Evolutionary conservation across 2,888 invertebrate species (phyloP), one percentile per base, ranked within the genome.

Genomic region (Ischnus inquisitorius): DNA sequence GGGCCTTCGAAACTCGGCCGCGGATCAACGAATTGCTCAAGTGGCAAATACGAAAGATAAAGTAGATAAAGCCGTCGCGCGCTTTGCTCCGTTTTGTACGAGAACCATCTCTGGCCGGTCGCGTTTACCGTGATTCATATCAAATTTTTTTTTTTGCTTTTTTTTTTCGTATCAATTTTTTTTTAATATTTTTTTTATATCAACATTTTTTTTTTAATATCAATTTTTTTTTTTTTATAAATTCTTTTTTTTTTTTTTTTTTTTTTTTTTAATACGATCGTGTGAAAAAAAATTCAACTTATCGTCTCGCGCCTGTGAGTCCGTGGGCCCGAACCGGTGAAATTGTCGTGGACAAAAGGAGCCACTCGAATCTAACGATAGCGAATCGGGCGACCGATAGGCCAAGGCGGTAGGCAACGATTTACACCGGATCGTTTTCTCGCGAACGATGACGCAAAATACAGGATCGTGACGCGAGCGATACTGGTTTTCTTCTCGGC

Each of bases 21-120:
- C 65, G 34, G 77, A 85, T 77, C 76, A 81, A 81, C 60, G 75
- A 83, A 85, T 86, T 85, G 83, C 77, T 69, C 79, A 78, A 82
- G 85, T 82, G 83, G 84, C 82, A 85, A 80, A 80, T 84, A 84
- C 48, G 19, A 78, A 57, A 77, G 84, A 84, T 84, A 84, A 84
- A 74, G 48, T 48, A 82, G 85, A 85, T 85, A 85, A 85, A 81
- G 25, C 48, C n/a, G 34, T 57, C 51, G 46, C 25, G 41, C 39
- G 54, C 28, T 16, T 69, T 34, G 34, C 34, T 34, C 34, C 34
- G 34, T 2, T 34, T 34, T 34, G 8, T 6, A 6, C 8, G 10
- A n/a, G n/a, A n/a, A n/a, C n/a, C 4, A 51, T 62, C 57, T 62
- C 41, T 14, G 41, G 41, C 41, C 72, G 51, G 64, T 54, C 79